Base-by-base conservation (phyloP, 1,140 invertebrate species). In the Portunus trituberculatus region DNA sequence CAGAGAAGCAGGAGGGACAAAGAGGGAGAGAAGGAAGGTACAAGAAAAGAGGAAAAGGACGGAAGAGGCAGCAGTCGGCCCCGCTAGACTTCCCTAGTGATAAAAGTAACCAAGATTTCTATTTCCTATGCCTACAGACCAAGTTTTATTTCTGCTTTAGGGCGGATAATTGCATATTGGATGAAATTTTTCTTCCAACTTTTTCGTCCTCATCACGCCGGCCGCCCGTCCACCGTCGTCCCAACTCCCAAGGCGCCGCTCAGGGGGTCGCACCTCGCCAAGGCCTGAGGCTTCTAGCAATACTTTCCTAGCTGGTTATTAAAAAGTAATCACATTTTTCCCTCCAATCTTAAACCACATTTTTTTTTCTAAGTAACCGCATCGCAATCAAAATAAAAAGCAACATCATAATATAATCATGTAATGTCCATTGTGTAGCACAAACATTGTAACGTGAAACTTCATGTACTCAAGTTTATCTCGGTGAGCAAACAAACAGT, bases 161-260 rank as follows among this genome's bases (percentile, higher is more conserved):
- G 48, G 94, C 83, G 83, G 90, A 95, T 95, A 92, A 92, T 92
- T 95, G 94, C 94, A 95, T 95, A 95, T 95, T 95, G 90, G 89
- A 95, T 92, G 90, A 92, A 92, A 95, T 92, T 92, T 90, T 89
- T 89, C 93, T 84, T 28, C 29, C 45, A 87, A 83, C 46, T 87
- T 88, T 87, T 67, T 88, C 91, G 16, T 31, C 25, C 16, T n/a
- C 45, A 83, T 48, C 39, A 12, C 59, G 84, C 20, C 93, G 67
- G 29, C 59, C 59, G 31, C 67, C 91, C 8, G 91, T 39, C 29
- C 16, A 28, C 31, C 31, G 59, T 31, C 45, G 32, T 31, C 31
- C 67, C 67, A 76, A 76, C 12, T 76, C 67, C 20, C n/a, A 76
- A 25, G 67, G 20, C 67, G 25, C 67, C 67, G 67, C 4, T 76